Evolutionary conservation across 2,797 vertebrate genomes (phyloP).

Genomic region (Pseudocheirus occidentalis): DNA sequence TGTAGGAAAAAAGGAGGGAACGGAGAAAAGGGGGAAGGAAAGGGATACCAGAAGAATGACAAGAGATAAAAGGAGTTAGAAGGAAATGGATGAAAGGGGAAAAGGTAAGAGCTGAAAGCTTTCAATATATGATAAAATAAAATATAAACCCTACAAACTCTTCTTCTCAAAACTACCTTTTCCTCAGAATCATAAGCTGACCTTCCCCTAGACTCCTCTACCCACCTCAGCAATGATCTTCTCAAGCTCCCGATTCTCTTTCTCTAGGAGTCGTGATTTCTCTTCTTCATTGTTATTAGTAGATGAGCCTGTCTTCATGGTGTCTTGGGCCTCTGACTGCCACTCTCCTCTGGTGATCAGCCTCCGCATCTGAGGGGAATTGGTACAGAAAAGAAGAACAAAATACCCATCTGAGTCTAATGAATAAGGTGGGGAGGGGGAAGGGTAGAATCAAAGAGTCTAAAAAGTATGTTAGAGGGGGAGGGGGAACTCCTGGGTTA

Average conservation of each 20-base stretch:
- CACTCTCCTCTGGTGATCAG: conserved; percentile 96
- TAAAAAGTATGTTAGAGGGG: background rate
- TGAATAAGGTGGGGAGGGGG: background rate
- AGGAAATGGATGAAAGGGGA: background rate
- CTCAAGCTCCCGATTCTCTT: conserved; percentile 95
- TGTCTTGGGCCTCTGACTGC: conserved; percentile 99
- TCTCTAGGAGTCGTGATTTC: conserved; percentile 95
- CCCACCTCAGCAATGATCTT: conserved; percentile 96
- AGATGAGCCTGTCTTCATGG: conserved; percentile 95
- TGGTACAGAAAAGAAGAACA: background rate
- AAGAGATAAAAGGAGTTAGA: conserved; percentile 14
- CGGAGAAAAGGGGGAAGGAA: background rate
- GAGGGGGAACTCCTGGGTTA: background rate
- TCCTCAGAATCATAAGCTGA: background rate
- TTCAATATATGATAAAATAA: background rate
- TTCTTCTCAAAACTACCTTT: background rate
- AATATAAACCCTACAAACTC: background rate
- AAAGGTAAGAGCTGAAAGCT: background rate
- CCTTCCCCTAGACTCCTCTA: background rate
- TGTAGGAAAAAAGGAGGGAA: background rate
- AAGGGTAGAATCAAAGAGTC: background rate
- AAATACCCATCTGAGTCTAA: background rate
- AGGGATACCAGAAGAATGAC: background rate
- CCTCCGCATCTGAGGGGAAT: conserved; percentile 90
- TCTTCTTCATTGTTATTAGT: conserved; percentile 99